Base-by-base conservation (phyloP, 23 tunicate species). In the Botrylloides violaceus region DNA sequence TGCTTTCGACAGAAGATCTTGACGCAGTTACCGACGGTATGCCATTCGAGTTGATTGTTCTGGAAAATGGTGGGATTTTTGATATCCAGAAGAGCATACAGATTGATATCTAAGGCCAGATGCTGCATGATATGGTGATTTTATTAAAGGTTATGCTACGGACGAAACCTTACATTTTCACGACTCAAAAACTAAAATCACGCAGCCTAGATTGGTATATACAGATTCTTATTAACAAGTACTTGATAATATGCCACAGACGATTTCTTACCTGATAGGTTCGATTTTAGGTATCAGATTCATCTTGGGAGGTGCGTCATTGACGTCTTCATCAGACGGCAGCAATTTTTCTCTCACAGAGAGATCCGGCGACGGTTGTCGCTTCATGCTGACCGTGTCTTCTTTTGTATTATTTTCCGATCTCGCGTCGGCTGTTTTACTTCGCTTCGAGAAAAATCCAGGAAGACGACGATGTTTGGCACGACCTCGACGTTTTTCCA, bases 391-490 rank as follows among this genome's bases (percentile, higher is more conserved):
- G 26, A 12, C 1, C 5, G 18, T 34, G 20, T 18, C 37, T 7
- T 68, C 61, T 0, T 23, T 56, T 20, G 19, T 60, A 1, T 60
- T 27, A 1, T 24, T 60, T 27, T 63, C 70, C 7, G 70, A 33
- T 23, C 74, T 27, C 27, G 74, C 56, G 1, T 68, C 74, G 25
- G 74, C 74, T 0, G 74, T 68, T 43, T 68, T 68, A 43, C 74
- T 68, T 12, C 74, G 56, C 29, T 68, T 68, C 15, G 32, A 32
- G 74, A 68, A 68, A 36, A 68, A 43, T 5, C 74, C 74, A 19
- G 74, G 74, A n/a, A 68, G 37, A 56, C 58, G 36, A 19, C 74
- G 36, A 28, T 68, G 74, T 28, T 68, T 68, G 1, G 74, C 74
- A 25, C 74, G 43, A 5, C 74, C 74, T 43, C 74, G 36, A 0